Percentiles rank a stretch among this genome's conserved stretches.
These are phyloP conservation scores for Sterna hirundo DNA, from an alignment of 2,113 vertebrate species.

Conservation along the genomic window DNA sequence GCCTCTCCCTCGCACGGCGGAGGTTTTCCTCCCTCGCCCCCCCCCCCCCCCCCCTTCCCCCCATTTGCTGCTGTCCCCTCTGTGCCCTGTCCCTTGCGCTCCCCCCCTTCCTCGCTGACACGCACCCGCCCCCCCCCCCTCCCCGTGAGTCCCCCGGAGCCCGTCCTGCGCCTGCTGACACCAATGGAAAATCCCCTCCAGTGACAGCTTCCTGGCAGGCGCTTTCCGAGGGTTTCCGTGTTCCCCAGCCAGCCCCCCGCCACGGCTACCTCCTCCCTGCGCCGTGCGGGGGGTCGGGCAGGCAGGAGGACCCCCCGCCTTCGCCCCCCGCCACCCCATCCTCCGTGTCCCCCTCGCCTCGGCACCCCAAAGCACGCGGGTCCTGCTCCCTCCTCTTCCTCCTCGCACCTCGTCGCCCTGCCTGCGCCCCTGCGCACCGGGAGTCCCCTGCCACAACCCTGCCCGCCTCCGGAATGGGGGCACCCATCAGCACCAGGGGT, in stretches of 20 bases:
- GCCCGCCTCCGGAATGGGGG: neutral
- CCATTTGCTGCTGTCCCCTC: neutral
- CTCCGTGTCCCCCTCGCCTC: neutral
- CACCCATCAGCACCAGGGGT: neutral
- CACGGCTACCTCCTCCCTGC: neutral
- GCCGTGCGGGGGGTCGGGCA: neutral
- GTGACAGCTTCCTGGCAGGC: constrained; percentile 55
- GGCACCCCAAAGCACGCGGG: fast-evolving
- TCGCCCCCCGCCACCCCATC: neutral
- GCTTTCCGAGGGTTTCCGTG: constrained; percentile 33
- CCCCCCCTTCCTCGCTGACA: neutral
- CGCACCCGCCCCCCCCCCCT: neutral
- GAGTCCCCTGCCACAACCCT: neutral
- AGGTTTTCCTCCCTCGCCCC: neutral
- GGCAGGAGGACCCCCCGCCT: neutral
- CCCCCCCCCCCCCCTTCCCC: too few relatives aligned
- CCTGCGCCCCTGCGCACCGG: neutral
- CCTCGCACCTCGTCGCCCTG: neutral
- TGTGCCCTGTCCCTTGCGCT: neutral
- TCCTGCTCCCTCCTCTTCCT: neutral
- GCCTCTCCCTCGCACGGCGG: neutral
- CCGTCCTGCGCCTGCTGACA: constrained; percentile 35
- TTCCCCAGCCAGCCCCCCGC: neutral
- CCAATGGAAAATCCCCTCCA: constrained; percentile 61
- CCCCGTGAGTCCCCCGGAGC: neutral